A percentile compares a stretch with the other conserved stretches of the same genome.
These are phyloP conservation scores for Oreohelix idahoensis DNA, from an alignment of 1,140 invertebrate genomes.

Conservation along the genomic window DNA sequence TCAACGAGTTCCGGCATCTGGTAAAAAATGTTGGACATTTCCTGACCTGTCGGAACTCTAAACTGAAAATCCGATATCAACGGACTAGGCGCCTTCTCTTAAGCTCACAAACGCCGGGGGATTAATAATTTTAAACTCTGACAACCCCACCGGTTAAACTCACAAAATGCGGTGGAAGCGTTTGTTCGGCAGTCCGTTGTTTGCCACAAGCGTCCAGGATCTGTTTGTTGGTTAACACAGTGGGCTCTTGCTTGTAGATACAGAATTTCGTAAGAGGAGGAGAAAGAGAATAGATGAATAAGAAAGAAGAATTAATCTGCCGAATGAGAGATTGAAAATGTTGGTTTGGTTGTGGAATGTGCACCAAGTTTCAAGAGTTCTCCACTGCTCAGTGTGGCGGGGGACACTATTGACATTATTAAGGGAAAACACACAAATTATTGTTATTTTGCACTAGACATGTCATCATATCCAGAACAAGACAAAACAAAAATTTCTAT, in stretches of 20 bases:
- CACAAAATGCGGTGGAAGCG: background rate
- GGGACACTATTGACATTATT: too few relatives aligned
- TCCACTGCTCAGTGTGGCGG: too few relatives aligned
- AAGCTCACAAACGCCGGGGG: constrained; percentile 17
- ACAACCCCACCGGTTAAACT: constrained; percentile 24
- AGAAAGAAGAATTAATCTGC: background rate
- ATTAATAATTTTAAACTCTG: constrained; percentile 29
- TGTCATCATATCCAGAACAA: too few relatives aligned
- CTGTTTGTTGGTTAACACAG: constrained; percentile 17
- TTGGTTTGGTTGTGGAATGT: too few relatives aligned
- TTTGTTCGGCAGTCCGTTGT: background rate
- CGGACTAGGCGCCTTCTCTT: constrained; percentile 9
- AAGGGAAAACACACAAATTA: too few relatives aligned
- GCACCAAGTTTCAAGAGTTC: too few relatives aligned
- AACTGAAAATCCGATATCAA: background rate
- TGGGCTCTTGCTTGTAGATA: background rate
- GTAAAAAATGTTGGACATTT: background rate
- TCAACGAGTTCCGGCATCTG: background rate
- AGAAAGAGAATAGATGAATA: background rate
- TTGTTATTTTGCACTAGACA: too few relatives aligned
- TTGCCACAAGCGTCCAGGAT: background rate
- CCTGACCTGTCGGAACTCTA: background rate
- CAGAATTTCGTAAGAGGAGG: constrained; percentile 1
- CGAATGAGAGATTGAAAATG: too few relatives aligned
- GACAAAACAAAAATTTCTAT: too few relatives aligned